These are phyloP conservation scores for Nudaria mundana DNA, from an alignment of 2,888 invertebrate species.

Conservation along the genomic window DNA sequence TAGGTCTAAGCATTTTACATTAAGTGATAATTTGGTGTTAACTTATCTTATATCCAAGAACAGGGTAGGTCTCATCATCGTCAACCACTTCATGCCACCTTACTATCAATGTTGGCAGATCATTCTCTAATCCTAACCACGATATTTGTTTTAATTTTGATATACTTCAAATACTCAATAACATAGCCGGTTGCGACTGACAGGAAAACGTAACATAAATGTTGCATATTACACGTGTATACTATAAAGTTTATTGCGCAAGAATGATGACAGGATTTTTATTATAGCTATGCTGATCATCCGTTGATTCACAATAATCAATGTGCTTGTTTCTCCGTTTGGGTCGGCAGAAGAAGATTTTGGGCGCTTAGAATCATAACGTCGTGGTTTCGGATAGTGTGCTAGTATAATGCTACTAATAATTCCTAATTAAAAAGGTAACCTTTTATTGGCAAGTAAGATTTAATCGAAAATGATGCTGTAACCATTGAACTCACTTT, in stretches of 20 bases:
- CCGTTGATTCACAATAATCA: too few relatives aligned
- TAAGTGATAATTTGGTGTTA: background rate
- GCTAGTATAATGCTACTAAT: too few relatives aligned
- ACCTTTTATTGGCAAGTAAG: too few relatives aligned
- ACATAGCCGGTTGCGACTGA: background rate
- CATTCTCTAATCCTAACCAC: background rate
- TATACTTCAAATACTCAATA: background rate
- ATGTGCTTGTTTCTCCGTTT: too few relatives aligned
- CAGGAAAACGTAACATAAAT: background rate
- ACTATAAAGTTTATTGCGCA: background rate
- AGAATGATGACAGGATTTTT: background rate
- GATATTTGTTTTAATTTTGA: background rate
- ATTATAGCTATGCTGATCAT: too few relatives aligned
- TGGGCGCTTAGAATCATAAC: too few relatives aligned
- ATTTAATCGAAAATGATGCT: too few relatives aligned
- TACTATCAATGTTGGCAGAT: background rate
- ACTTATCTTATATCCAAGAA: slow-evolving; percentile 1
- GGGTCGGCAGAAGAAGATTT: too few relatives aligned
- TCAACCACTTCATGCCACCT: background rate
- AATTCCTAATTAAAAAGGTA: too few relatives aligned
- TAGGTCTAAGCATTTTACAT: background rate
- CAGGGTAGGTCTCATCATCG: background rate
- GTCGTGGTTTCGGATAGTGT: too few relatives aligned
- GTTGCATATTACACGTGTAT: background rate
- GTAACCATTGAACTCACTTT: too few relatives aligned